Base-by-base conservation (phyloP, 2,797 vertebrate species). In the Dromococcyx pavoninus region DNA sequence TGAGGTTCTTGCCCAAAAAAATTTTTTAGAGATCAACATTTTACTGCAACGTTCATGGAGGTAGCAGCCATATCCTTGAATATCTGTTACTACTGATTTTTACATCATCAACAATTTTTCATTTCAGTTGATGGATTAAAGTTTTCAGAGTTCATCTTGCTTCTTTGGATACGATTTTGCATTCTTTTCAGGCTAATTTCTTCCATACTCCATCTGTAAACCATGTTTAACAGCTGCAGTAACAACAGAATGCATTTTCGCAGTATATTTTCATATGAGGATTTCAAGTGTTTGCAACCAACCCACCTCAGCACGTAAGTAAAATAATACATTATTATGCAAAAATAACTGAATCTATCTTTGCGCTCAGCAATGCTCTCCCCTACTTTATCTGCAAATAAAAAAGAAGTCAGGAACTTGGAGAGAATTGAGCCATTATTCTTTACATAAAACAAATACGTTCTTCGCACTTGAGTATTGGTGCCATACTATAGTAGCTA, bases 261-360 rank as follows among this genome's bases (percentile, higher is more conserved):
- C 64, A 86, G 51, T 39, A 4, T 27, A 71, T 74, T 90, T 90
- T 87, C 84, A 43, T 19, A 41, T 4, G 4, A 87, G 22, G 11
- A 72, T 89, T 85, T 91, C 69, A 76, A 43, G 15, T 56, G 70
- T 76, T 95, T 87, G 51, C 65, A 83, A 91, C 88, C 62, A 88
- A 81, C 19, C 85, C 44, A 75, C 43, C 66, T 90, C 86, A 88
- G 35, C 35, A 93, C 50, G 58, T 15, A 85, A 60, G 51, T 48
- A 43, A 67, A 87, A 70, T 82, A 85, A 58, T 48, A 64, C 28
- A 64, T 6, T 15, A 53, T 46, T n/a, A 79, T 5, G 10, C 17
- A 44, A 66, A 43, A 72, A 41, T 48, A 87, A 64, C 12, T 27
- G 11, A 60, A 51, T 50, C 57, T 71, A 9, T 32, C 82, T 93